Evolutionary conservation across 2,888 invertebrate species (phyloP).

Genomic region (Caenorhabditis drosophilae): DNA sequence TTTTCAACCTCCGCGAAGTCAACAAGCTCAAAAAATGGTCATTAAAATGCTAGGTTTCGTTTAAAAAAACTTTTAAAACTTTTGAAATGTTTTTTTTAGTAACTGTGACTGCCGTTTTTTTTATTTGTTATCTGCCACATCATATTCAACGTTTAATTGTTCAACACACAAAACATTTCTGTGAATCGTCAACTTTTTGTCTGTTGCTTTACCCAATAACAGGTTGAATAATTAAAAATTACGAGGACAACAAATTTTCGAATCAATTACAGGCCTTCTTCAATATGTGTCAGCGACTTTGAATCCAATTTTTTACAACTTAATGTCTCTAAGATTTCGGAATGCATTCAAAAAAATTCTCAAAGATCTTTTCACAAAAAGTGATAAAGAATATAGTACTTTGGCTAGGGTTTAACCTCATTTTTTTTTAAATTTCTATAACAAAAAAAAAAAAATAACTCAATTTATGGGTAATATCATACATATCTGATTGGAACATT

Average conservation of each 20-base stretch:
- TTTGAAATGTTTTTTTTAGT: no score
- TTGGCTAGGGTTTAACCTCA: conserved; percentile 35
- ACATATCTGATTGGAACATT: no score
- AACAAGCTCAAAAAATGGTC: conserved; percentile 67
- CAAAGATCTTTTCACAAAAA: conserved; percentile 40
- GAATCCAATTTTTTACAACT: conserved; percentile 67
- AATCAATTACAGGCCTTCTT: conserved; percentile 52
- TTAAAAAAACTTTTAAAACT: no score
- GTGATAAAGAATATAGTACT: conserved; percentile 43
- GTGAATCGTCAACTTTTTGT: conserved; percentile 52
- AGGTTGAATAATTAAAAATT: conserved; percentile 49
- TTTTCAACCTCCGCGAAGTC: conserved; percentile 54
- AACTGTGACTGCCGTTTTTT: conserved; percentile 64
- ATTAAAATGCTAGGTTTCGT: conserved; percentile 68
- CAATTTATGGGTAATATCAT: background rate
- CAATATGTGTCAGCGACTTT: conserved; percentile 67
- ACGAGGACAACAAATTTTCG: background rate
- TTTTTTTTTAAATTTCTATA: background rate
- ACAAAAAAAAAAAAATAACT: no score
- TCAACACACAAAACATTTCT: conserved; percentile 53
- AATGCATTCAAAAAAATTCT: conserved; percentile 56
- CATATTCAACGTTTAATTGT: conserved; percentile 65
- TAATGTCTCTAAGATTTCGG: conserved; percentile 66
- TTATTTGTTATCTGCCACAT: conserved; percentile 67
- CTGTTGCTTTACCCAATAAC: conserved; percentile 62